Evolutionary conservation across 2,797 vertebrate species (phyloP).

Genomic region (Sebastolobus altivelis): DNA sequence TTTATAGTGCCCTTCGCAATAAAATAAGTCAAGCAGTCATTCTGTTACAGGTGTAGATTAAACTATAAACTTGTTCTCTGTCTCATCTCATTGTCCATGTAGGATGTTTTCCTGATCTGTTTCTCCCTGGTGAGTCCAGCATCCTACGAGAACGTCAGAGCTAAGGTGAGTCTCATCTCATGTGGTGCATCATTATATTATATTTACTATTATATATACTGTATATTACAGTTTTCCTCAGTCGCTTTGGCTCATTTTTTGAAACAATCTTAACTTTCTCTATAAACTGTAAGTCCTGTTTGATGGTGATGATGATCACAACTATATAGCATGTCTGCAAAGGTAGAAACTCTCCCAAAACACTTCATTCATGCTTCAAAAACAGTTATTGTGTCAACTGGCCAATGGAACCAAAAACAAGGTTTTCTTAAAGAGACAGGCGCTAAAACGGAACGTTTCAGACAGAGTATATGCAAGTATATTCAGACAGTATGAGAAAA

Average conservation of each 20-base stretch:
- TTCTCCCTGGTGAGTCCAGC: constrained; percentile 95
- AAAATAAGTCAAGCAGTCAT: neutral
- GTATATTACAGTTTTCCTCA: fast-evolving
- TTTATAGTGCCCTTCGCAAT: neutral
- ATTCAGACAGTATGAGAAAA: no score
- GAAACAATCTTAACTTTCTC: fast-evolving
- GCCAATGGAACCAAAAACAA: no score
- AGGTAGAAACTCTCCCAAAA: no score
- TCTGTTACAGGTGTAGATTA: neutral
- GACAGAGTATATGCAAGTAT: no score
- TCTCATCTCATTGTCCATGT: neutral
- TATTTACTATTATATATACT: no score
- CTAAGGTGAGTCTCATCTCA: constrained; percentile 86
- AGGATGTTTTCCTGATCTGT: constrained; percentile 96
- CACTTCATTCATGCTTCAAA: no score
- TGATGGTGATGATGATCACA: no score
- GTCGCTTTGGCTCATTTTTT: no score
- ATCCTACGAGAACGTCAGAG: constrained; percentile 93
- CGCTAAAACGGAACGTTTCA: fast-evolving
- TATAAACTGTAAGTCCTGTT: no score
- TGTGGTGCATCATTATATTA: neutral
- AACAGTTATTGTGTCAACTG: no score
- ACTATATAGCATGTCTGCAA: no score
- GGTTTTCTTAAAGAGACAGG: no score
- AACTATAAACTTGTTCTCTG: neutral